Base-by-base conservation (phyloP, 1,140 invertebrate species). In the Branchinecta lindahli region DNA sequence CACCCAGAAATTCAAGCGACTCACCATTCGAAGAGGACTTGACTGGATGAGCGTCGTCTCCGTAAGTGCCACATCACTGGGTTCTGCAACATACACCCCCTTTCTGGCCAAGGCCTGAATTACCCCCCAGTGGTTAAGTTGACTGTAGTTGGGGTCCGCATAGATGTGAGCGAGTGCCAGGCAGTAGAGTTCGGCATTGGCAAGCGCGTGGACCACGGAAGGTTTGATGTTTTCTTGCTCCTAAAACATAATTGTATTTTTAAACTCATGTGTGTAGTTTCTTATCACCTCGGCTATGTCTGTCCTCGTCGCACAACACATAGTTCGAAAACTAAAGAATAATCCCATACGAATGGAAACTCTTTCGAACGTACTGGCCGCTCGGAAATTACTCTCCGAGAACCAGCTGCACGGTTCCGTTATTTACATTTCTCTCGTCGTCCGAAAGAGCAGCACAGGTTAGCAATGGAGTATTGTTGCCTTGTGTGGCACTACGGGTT, bases 11-110 rank as follows among this genome's bases (percentile, higher is more conserved):
- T 3, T 33, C 33, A 33, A 33, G 33, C 33, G 5, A 79, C 85
- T 85, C 82, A 95, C 94, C 86, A 96, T 88, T 85, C 90, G 88
- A 72, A 98, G 84, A 75, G 95, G 95, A 78, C 91, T 92, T 72
- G 92, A 96, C 81, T 97, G 92, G 78, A 96, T 91, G 74, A 98
- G 87, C 72, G 93, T 89, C 66, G 94, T 96, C 82, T 98, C 95
- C 67, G 94, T 98, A 77, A 98, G 87, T 47, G 88, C 86, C 74
- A 86, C 85, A 79, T 94, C 92, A 71, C 86, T 85, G 66, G 89
- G 86, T 78, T 94, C 90, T 45, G 86, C 84, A 46, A 94, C 86
- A 76, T 88, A 91, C 47, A 96, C 88, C 67, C 93, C 93, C 79
- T 96, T 96, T 74, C 93, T 84, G 69, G 89, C 87, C 72, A 98